Evolutionary conservation across 2,113 vertebrate genomes (phyloP).

Genomic region (Nibea albiflora): DNA sequence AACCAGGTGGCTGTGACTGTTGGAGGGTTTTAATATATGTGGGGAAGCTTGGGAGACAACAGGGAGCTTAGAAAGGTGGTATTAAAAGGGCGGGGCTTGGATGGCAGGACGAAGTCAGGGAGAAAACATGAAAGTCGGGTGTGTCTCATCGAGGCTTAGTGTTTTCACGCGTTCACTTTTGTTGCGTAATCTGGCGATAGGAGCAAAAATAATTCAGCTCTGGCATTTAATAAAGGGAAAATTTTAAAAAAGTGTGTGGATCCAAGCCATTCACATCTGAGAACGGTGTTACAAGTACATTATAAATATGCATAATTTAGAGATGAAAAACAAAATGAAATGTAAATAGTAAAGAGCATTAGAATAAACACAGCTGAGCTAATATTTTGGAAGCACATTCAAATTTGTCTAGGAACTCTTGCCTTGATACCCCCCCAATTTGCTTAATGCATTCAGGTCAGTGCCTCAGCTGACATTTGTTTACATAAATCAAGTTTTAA

Average conservation of each 20-base stretch:
- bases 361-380: not conserved
- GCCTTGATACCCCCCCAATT: constrained; percentile 2
- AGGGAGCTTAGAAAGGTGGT: constrained; percentile 19
- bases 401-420: not conserved
- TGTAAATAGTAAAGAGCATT: constrained; percentile 18
- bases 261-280: not conserved
- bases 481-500: constrained; percentile 4
- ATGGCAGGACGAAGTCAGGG: constrained; percentile 18
- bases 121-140: constrained; percentile 12
- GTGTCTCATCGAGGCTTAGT: not conserved
- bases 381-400: constrained; percentile 1
- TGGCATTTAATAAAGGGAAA: not conserved
- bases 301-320: constrained; percentile 25
- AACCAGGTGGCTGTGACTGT: constrained; percentile 68
- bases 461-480: constrained; percentile 23
- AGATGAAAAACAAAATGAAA: constrained; percentile 26
- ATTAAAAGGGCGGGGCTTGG: constrained; percentile 42
- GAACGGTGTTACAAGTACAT: not conserved
- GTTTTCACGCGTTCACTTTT: not conserved
- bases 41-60: constrained; percentile 44
- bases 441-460: constrained; percentile 48
- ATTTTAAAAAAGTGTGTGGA: not conserved
- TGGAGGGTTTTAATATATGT: constrained; percentile 68
- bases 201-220: not conserved
- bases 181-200: not conserved